A percentile compares a stretch with the other conserved stretches of the same genome.
Conservation (phyloP, 1,140 invertebrate genomes). For the Achroia grisella region DNA sequence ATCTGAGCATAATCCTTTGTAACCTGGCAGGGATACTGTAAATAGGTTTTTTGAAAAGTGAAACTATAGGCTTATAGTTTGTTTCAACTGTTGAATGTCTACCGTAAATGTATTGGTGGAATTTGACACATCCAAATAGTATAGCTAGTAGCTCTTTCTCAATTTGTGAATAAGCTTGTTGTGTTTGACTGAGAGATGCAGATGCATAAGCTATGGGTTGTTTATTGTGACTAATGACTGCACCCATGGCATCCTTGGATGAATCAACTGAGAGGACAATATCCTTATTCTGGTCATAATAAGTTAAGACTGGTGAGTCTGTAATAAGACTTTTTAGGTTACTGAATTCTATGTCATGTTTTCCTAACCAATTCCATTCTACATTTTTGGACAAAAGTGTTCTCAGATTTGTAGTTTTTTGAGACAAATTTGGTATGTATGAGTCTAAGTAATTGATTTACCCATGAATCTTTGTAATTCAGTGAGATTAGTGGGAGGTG, state of each 20-base stretch:
- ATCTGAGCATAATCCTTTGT: slow-evolving; percentile 5
- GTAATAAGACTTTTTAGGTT: slow-evolving; percentile 27
- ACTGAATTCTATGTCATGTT: slow-evolving; percentile 19
- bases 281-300: slow-evolving; percentile 17
- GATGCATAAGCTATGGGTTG: slow-evolving; percentile 41
- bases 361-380: slow-evolving; percentile 26
- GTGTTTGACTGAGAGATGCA: slow-evolving; percentile 23
- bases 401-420: slow-evolving; percentile 21
- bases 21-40: slow-evolving; percentile 1
- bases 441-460: slow-evolving; percentile 9
- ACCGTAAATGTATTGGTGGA: slow-evolving; percentile 45
- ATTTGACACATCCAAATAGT: slow-evolving; percentile 40
- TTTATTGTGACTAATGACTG: slow-evolving; percentile 22
- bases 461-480: slow-evolving; percentile 18
- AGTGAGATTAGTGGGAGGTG: slow-evolving; percentile 10
- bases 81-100: slow-evolving; percentile 34
- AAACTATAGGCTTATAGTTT: slow-evolving; percentile 54
- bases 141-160: slow-evolving; percentile 65
- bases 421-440: slow-evolving; percentile 32
- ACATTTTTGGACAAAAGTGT: slow-evolving; percentile 28
- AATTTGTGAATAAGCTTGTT: slow-evolving; percentile 60
- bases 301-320: slow-evolving; percentile 22
- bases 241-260: slow-evolving; percentile 26
- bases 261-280: slow-evolving; percentile 30
- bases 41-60: slow-evolving; percentile 52